A percentile compares a stretch with the other conserved stretches of the same genome.
phyloP scores from a whole-genome alignment of 2,113 vertebrate species.

The Strix uralensis region DNA sequence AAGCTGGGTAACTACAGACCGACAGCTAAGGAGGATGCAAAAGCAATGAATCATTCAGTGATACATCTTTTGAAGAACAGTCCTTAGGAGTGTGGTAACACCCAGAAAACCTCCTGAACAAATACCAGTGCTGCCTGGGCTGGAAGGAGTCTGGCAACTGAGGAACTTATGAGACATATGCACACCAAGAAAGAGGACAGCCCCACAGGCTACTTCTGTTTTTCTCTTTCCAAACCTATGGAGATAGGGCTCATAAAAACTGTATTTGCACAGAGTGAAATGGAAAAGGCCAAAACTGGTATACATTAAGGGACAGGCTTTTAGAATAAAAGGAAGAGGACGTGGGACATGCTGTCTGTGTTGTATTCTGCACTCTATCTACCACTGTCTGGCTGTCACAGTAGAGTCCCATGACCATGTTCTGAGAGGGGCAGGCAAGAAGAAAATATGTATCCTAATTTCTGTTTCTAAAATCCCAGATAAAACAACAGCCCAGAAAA shows the following conservation, averaged over 20 bases:
- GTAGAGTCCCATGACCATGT: not conserved
- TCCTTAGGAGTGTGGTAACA: not conserved
- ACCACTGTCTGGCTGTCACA: too few relatives aligned
- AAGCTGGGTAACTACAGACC: not conserved
- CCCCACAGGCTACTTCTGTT: not conserved
- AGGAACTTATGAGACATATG: not conserved
- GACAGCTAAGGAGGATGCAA: not conserved
- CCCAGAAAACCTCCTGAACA: not conserved
- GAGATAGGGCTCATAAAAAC: not conserved
- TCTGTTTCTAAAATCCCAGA: not conserved
- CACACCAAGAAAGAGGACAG: not conserved
- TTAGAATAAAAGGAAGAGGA: not conserved
- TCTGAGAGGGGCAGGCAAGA: not conserved
- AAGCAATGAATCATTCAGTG: not conserved
- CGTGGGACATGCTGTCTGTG: rapidly evolving
- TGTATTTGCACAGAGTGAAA: not conserved
- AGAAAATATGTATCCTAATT: not conserved
- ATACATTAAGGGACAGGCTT: not conserved
- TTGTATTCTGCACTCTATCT: not conserved
- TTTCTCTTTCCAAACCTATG: not conserved
- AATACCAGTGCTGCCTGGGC: not conserved
- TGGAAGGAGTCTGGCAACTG: not conserved
- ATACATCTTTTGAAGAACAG: not conserved
- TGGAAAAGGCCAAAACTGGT: not conserved
- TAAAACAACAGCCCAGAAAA: not conserved